Conservation (phyloP, 2,113 vertebrate genomes). For the Paradisaea rubra region DNA sequence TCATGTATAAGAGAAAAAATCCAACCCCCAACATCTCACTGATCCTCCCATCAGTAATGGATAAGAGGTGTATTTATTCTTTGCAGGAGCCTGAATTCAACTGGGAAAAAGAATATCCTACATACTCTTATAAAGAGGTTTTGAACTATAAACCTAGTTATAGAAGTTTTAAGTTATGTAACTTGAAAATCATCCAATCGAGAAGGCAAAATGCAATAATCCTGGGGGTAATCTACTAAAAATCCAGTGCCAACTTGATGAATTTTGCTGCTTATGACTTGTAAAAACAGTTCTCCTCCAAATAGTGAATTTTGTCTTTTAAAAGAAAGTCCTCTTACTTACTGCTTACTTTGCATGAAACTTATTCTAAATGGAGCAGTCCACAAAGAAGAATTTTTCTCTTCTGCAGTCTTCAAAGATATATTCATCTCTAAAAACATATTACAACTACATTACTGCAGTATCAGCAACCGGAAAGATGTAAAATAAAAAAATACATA, state of each 20-base stretch:
- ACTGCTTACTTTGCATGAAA: not conserved
- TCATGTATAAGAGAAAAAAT: not conserved
- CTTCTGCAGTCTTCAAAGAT: not conserved
- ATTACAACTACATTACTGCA: not conserved
- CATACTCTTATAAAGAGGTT: not conserved
- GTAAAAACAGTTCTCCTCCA: not conserved
- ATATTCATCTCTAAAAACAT: not conserved
- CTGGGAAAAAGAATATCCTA: not conserved
- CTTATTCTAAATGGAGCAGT: not conserved
- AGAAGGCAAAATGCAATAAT: not conserved
- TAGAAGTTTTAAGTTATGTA: not conserved
- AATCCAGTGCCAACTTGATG: not conserved
- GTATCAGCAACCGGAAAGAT: not conserved
- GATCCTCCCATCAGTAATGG: not conserved
- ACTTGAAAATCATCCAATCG: not conserved
- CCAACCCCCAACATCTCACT: not conserved
- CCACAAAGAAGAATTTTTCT: not conserved
- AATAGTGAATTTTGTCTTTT: not conserved
- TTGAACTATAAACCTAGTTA: not conserved
- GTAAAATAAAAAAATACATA: not conserved
- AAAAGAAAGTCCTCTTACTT: not conserved
- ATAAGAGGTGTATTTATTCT: not conserved
- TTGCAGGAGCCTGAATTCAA: not conserved
- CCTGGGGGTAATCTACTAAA: not conserved
- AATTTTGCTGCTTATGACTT: not conserved